Percentiles rank a stretch among this genome's conserved stretches.
phyloP scores from a whole-genome alignment of 2,888 invertebrate species.

The Onthophagus sagittarius region DNA sequence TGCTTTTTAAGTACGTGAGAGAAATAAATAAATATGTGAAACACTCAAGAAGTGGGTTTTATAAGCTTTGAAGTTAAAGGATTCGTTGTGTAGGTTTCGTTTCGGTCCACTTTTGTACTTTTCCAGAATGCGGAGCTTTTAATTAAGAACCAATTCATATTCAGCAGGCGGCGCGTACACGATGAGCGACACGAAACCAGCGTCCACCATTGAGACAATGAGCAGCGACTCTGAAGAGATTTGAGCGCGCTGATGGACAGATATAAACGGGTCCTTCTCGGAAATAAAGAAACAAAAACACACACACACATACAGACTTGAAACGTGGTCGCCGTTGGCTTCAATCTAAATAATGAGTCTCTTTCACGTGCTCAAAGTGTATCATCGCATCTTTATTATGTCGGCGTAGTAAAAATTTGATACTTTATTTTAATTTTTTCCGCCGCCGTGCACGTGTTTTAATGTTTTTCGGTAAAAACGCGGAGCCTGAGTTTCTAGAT shows the following conservation, averaged over 20 bases:
- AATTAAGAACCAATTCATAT: slow-evolving; percentile 13
- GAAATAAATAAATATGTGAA: neutral
- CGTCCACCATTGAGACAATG: slow-evolving; percentile 28
- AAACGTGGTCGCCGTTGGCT: slow-evolving; percentile 1
- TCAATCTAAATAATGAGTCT: slow-evolving; percentile 6
- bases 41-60: neutral
- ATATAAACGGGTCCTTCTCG: slow-evolving; percentile 29
- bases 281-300: slow-evolving; percentile 25
- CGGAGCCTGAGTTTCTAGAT: neutral
- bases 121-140: slow-evolving; percentile 5
- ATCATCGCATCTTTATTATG: slow-evolving; percentile 6
- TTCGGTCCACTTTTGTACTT: neutral
- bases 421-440: slow-evolving; percentile 12
- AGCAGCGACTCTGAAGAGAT: slow-evolving; percentile 21
- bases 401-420: slow-evolving; percentile 8
- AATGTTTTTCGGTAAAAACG: neutral
- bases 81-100: neutral
- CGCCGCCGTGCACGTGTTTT: slow-evolving; percentile 9
- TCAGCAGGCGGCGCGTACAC: slow-evolving; percentile 5
- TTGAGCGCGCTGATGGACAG: slow-evolving; percentile 29
- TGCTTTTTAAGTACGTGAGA: neutral
- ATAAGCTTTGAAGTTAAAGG: neutral
- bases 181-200: slow-evolving; percentile 1
- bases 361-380: neutral
- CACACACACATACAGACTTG: neutral